phyloP scores from a whole-genome alignment of 2,113 vertebrate genomes.

The Melierax canorus region DNA sequence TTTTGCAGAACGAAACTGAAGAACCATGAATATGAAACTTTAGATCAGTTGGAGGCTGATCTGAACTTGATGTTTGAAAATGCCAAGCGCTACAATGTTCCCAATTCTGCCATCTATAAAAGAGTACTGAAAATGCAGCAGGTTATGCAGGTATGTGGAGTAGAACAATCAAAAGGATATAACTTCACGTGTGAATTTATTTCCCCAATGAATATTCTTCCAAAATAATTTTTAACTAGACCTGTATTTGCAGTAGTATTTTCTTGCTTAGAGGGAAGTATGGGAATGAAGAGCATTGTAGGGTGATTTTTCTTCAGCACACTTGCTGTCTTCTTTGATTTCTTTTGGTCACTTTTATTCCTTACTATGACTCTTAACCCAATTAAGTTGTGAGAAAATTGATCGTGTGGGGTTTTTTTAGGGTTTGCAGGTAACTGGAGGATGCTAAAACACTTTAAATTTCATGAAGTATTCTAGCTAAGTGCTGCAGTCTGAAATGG shows the following conservation, averaged over 20 bases:
- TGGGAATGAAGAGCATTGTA: not conserved
- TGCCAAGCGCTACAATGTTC: constrained; percentile 95
- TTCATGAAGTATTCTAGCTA: not conserved
- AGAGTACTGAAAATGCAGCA: constrained; percentile 94
- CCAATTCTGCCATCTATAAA: constrained; percentile 96
- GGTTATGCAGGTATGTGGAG: constrained; percentile 87
- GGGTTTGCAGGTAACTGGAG: not conserved
- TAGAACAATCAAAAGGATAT: not conserved
- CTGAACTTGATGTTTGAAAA: constrained; percentile 97
- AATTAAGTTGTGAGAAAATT: not conserved
- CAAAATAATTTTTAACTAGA: not conserved
- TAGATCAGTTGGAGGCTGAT: constrained; percentile 91
- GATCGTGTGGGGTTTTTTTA: not conserved
- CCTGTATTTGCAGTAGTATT: not conserved
- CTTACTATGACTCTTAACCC: not conserved
- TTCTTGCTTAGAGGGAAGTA: not conserved
- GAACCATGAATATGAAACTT: constrained; percentile 91
- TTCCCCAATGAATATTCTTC: not conserved
- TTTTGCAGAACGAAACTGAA: constrained; percentile 90
- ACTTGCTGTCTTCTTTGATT: not conserved
- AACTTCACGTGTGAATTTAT: not conserved
- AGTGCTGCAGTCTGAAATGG: not conserved
- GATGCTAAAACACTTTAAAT: not conserved
- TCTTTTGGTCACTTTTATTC: not conserved
- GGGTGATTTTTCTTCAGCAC: not conserved